Evolutionary conservation across 2,113 vertebrate species (phyloP), one percentile per base, ranked within the genome.

Genomic region (Pangasianodon hypophthalmus): DNA sequence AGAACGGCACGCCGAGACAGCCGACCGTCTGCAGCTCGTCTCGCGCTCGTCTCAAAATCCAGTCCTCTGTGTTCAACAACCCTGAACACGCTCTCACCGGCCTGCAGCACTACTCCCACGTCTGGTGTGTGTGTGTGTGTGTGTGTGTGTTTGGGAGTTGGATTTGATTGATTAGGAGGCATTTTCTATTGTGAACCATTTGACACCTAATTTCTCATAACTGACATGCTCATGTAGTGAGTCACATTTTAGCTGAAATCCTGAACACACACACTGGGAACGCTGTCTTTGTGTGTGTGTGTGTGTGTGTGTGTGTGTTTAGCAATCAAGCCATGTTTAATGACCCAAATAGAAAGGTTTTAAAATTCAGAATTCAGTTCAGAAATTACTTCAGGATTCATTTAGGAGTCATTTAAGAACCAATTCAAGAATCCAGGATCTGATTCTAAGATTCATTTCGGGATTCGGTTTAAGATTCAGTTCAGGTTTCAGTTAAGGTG

Each of bases 1-100:
- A 98, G 95, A 97, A 96, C 58, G 97, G 96, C 48, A 98, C 97
- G 0, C 97, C 97, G 75, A 95, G 97, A 54, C 97, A 98, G 93
- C 97, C 97, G 6, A 95, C 96, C 13, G 89, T 98, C 56, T 98
- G 97, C 92, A 94, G 94, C 32, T 91, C 94, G 16, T 97, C 97
- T 0, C 96, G 96, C 41, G 97, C 96, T 71, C 93, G 94, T 54
- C 94, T 98, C 79, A 94, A 89, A 90, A 96, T 98, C 90, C 94
- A 92, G 91, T 95, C 94, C 80, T 95, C 93, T 56, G 93, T 98
- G 89, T 98, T 98, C 92, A 98, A 96, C 92, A 98, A 98, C 93
- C 97, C 97, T 1, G 96, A 96, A 14, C 97, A 98, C 75, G 96
- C 97, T 3, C 91, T 98, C 87, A 89, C 95, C 77, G 97, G 97